Evolutionary conservation across 2,888 invertebrate genomes (phyloP).

Genomic region (Agrochola lota): DNA sequence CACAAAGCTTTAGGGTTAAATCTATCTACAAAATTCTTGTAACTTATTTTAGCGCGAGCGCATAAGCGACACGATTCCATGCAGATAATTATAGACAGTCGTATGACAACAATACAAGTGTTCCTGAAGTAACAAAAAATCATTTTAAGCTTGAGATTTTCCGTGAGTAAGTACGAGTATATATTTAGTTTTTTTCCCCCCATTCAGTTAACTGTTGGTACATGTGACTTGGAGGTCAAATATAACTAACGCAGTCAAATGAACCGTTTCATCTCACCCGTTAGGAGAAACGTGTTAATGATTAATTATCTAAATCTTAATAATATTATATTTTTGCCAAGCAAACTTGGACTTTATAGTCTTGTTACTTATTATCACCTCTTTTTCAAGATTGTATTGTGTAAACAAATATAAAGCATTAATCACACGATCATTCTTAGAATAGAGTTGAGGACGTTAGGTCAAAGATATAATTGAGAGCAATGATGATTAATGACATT

Average conservation of each 20-base stretch:
- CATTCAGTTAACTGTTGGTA: constrained; percentile 1
- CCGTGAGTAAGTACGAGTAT: not conserved
- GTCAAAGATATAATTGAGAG: constrained; percentile 47
- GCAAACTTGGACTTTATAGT: constrained; percentile 30
- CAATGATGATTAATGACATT: constrained; percentile 46
- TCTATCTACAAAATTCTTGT: not conserved
- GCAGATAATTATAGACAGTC: constrained; percentile 35
- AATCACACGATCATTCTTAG: constrained; percentile 29
- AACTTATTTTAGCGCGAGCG: constrained; percentile 22
- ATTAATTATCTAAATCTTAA: constrained; percentile 28
- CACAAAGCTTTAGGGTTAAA: not conserved
- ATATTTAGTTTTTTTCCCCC: constrained; percentile 1
- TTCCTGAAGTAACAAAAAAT: constrained; percentile 21
- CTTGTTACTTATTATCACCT: not conserved
- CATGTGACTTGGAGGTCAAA: constrained; percentile 36
- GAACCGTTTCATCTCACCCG: constrained; percentile 30
- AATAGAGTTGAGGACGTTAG: constrained; percentile 40
- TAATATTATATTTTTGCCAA: constrained; percentile 6
- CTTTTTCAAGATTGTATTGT: constrained; percentile 2
- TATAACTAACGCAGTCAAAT: constrained; percentile 22
- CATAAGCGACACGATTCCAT: constrained; percentile 8
- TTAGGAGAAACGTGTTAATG: constrained; percentile 39
- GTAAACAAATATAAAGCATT: constrained; percentile 24
- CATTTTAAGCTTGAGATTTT: constrained; percentile 6
- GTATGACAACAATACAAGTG: constrained; percentile 8